Evolutionary conservation across 1,140 invertebrate genomes (phyloP), one percentile per base, ranked within the genome.

Genomic region (Oreohelix idahoensis): DNA sequence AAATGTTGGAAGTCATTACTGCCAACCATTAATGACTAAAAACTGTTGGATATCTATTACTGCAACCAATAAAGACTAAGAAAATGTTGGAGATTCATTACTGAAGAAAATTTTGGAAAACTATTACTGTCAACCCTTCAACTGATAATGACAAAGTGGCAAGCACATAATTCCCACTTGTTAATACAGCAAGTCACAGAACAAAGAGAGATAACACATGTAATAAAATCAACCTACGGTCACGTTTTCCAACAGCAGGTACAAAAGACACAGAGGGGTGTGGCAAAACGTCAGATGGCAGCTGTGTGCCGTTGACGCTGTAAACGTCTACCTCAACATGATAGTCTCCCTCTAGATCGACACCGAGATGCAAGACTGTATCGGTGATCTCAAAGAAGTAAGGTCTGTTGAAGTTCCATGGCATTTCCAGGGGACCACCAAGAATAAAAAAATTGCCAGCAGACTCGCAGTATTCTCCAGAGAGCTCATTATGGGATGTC

Each of bases 391-490:
- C 84, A 38, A 70, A 77, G 77, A 58, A 78, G 74, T 83, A 85
- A 15, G 81, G 81, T 53, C 76, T n/a, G 45, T 15, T 79, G 81
- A 83, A 87, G 35, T 66, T 42, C 86, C 86, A 87, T 0, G 84
- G 78, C 84, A 86, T 86, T 49, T 87, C 86, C 10, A 39, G 81
- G 66, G 81, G 35, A 23, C 86, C 86, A 23, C 86, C 86, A 15
- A 87, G 82, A 32, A 86, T 74, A 71, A 87, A 87, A 81, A 87
- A 84, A 23, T 86, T 79, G 1, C 86, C 86, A 17, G 86, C 84
- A 35, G 74, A 71, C 66, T 84, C 81, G 51, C 84, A 85, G 42
- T 80, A n/a, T 29, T 83, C 81, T 20, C 58, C 71, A 42, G 49
- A 32, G 5, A 71, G 69, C 15, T 45, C 13, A 5, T 51, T 20